Conservation (phyloP, 23 tunicate species). For the Halocynthia roretzi region DNA sequence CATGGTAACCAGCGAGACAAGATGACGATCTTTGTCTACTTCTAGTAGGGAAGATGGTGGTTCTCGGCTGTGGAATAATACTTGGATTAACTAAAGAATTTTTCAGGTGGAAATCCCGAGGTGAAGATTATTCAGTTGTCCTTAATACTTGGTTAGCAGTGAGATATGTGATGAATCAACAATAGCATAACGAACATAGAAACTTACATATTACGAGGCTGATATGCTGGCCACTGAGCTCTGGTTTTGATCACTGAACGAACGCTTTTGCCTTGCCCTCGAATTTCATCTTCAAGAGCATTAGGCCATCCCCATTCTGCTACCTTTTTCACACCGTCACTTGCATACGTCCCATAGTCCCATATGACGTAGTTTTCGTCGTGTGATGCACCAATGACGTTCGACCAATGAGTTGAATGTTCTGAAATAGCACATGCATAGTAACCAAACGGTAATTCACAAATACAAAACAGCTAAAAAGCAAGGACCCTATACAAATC, state of each 20-base stretch:
- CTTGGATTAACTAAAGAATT: not conserved
- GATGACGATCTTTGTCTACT: constrained; percentile 38
- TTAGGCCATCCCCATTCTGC: constrained; percentile 97
- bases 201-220: constrained; percentile 69
- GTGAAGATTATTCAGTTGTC: not conserved
- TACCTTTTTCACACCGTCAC: constrained; percentile 79
- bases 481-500: not conserved
- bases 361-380: constrained; percentile 45
- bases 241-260: constrained; percentile 80
- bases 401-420: constrained; percentile 97
- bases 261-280: constrained; percentile 51
- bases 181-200: not conserved
- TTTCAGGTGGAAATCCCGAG: not conserved
- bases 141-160: not conserved
- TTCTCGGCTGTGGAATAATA: constrained; percentile 35
- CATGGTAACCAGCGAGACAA: constrained; percentile 89
- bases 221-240: constrained; percentile 98
- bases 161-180: not conserved
- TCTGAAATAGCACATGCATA: constrained; percentile 20
- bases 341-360: constrained; percentile 85
- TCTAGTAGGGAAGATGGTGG: constrained; percentile 55
- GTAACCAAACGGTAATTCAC: not conserved
- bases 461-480: not conserved
- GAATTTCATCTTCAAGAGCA: constrained; percentile 54
- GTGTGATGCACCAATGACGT: constrained; percentile 89